Conservation (phyloP, 1,140 invertebrate genomes). For the Micrasema minimum region DNA sequence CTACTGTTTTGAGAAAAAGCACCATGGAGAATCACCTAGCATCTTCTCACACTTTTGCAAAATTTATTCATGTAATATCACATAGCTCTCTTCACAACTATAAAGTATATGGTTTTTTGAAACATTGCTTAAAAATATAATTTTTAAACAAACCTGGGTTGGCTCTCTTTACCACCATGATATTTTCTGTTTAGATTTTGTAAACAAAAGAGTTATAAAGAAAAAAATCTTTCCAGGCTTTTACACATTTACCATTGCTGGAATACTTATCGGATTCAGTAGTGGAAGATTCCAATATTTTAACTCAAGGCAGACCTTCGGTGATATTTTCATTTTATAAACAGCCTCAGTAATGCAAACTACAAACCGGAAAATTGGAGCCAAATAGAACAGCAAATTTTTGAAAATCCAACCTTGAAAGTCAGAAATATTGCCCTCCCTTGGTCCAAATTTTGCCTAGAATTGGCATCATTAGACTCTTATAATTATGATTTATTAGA, state of each 20-base stretch:
- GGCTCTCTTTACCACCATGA: no score
- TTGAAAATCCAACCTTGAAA: slow-evolving; percentile 57
- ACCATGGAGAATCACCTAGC: no score
- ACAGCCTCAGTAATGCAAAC: slow-evolving; percentile 66
- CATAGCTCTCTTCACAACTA: no score
- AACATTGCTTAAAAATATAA: no score
- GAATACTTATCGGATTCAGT: slow-evolving; percentile 66
- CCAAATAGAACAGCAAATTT: slow-evolving; percentile 60
- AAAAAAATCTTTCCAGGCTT: slow-evolving; percentile 59
- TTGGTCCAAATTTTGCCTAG: slow-evolving; percentile 65
- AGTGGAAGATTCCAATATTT: slow-evolving; percentile 55
- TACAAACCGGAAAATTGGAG: slow-evolving; percentile 70
- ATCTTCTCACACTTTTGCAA: no score
- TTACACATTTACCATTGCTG: slow-evolving; percentile 67
- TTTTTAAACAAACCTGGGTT: no score
- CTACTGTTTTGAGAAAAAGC: no score
- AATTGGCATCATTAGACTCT: slow-evolving; percentile 67
- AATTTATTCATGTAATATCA: no score
- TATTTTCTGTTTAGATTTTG: no score
- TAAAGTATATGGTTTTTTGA: no score
- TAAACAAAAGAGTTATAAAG: no score
- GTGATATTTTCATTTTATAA: slow-evolving; percentile 64
- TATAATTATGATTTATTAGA: slow-evolving; percentile 66
- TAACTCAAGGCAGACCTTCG: slow-evolving; percentile 53
- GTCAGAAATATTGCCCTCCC: slow-evolving; percentile 57